Base-by-base conservation (phyloP, 2,888 invertebrate species). In the Trachelus iudaicus region DNA sequence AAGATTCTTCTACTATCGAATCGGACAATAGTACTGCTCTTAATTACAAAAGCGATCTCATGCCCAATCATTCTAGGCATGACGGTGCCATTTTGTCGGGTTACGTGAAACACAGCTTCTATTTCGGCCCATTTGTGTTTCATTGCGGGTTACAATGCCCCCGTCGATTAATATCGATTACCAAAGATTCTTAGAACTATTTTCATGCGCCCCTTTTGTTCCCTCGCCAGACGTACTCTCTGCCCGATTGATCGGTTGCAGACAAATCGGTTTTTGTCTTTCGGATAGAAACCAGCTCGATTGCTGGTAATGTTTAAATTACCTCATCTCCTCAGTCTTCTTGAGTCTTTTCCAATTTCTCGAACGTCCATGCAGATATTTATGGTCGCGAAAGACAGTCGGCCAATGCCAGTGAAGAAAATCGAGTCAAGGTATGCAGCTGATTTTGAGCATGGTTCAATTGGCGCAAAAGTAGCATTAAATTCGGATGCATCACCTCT, bases 1-100 rank as follows among this genome's bases (percentile, higher is more conserved):
- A 31, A 76, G 69, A 73, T 33, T 33, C 31, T 15, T 33, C 71
- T 31, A 34, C 31, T 30, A 31, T 33, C 34, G 40, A 56, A 40
- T 40, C 77, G 80, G 80, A 79, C 81, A 81, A 84, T 84, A 84
- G 80, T 84, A 84, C 82, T 81, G 80, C 83, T 79, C 81, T 85
- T 84, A 84, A 85, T 84, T 85, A 85, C 81, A 83, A 81, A 80
- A 80, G 80, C 79, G 81, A 83, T 83, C 83, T 80, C 80, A 73
- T 78, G 71, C 77, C 80, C 81, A 81, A 82, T 83, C 81, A 82
- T 84, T 81, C 78, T 76, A 75, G 78, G 75, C 80, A 79, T 80
- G 82, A 73, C 75, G 75, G 69, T 73, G 75, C 78, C 34, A 75
- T 71, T 81, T 75, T n/a, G 34, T 77, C 77, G 75, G 76, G 76